phyloP scores from a whole-genome alignment of 2,797 vertebrate genomes.

The Allobates femoralis region DNA sequence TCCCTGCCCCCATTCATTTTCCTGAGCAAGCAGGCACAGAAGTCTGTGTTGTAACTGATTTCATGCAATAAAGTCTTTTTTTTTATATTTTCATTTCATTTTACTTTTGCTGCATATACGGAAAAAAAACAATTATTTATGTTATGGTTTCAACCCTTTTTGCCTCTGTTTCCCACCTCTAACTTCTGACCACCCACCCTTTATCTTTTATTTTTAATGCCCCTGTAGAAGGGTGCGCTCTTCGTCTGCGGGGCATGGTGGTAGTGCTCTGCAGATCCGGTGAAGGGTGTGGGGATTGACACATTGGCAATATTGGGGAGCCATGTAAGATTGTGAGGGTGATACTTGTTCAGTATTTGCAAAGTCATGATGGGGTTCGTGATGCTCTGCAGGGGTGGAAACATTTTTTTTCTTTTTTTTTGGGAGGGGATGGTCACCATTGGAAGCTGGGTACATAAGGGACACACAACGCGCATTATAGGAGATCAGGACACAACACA shows the following conservation, averaged over 20 bases:
- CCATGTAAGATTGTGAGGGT: conserved; percentile 43
- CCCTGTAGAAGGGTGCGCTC: neutral
- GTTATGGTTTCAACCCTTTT: conserved; percentile 38
- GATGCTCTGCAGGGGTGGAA: conserved; percentile 56
- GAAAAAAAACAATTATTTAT: conserved; percentile 30
- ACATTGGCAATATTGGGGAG: conserved; percentile 25
- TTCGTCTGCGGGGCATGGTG: conserved; percentile 17
- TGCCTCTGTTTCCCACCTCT: conserved; percentile 30
- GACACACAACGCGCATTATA: neutral
- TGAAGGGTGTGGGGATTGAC: conserved; percentile 26
- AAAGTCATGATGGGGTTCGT: conserved; percentile 33
- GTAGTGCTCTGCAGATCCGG: conserved; percentile 13
- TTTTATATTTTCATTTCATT: conserved; percentile 62
- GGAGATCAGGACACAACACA: neutral
- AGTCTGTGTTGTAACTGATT: conserved; percentile 65
- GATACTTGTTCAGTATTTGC: conserved; percentile 61
- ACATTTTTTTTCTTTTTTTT: neutral
- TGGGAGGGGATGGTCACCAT: neutral
- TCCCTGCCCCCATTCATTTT: neutral
- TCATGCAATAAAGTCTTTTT: conserved; percentile 65
- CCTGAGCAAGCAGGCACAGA: conserved; percentile 58
- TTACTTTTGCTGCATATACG: conserved; percentile 52
- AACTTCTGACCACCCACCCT: neutral
- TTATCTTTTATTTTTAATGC: neutral
- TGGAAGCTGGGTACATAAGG: neutral